Conservation (phyloP, 2,113 vertebrate species). For the Pristiophorus japonicus region DNA sequence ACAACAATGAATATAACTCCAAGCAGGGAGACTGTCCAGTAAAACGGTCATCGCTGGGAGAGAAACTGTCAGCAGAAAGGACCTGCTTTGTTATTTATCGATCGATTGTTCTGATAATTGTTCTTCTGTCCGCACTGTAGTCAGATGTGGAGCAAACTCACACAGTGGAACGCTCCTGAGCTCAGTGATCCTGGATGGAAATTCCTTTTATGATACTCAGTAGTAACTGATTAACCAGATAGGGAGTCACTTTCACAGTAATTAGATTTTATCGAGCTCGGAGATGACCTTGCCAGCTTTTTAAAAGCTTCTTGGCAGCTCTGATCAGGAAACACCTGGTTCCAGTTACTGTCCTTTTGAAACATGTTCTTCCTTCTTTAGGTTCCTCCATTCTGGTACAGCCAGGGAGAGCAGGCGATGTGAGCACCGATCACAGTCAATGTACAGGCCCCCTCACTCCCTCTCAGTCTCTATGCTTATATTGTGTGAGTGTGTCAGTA, state of each 20-base stretch:
- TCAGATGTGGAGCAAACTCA: neutral
- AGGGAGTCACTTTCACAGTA: constrained; percentile 28
- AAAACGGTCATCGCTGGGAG: neutral
- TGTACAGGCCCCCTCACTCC: neutral
- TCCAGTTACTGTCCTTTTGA: neutral
- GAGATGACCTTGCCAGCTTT: constrained; percentile 17
- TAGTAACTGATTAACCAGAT: constrained; percentile 30
- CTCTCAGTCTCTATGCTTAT: neutral
- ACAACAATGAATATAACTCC: neutral
- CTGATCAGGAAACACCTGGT: neutral
- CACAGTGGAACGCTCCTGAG: neutral
- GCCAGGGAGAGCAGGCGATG: neutral
- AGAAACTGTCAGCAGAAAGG: neutral
- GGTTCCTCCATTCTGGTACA: neutral
- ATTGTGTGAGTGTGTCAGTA: neutral
- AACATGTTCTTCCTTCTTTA: neutral
- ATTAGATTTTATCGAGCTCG: constrained; percentile 14
- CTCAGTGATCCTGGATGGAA: neutral
- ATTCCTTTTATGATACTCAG: constrained; percentile 18
- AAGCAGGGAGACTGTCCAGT: neutral
- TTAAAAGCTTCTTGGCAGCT: constrained; percentile 29
- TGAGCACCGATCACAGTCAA: neutral
- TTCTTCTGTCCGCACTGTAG: neutral
- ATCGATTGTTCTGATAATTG: neutral
- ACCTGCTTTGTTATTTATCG: neutral